phyloP scores from a whole-genome alignment of 2,888 invertebrate species.

The Chorisops tibialis region DNA sequence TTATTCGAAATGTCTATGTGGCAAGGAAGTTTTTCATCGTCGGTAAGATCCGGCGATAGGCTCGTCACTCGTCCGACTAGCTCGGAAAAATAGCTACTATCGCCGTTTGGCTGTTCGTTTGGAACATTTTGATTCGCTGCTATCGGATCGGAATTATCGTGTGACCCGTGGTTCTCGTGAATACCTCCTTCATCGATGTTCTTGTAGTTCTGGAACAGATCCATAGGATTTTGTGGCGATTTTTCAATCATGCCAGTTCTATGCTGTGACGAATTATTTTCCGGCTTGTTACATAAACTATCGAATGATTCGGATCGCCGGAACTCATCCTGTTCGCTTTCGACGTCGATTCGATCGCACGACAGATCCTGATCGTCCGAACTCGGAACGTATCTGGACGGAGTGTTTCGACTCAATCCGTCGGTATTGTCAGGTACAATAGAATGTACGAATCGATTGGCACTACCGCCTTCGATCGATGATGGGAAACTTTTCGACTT shows the following conservation, averaged over 20 bases:
- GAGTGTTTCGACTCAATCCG: neutral
- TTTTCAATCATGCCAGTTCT: neutral
- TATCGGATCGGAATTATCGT: neutral
- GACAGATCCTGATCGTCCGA: constrained; percentile 45
- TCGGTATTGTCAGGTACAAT: neutral
- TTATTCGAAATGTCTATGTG: constrained; percentile 40
- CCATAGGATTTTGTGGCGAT: constrained; percentile 6
- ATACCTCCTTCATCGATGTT: neutral
- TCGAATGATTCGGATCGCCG: constrained; percentile 50
- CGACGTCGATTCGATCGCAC: constrained; percentile 51
- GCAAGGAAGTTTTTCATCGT: constrained; percentile 38
- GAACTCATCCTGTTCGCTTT: constrained; percentile 49
- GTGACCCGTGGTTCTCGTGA: too few species aligned
- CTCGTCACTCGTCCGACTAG: constrained; percentile 20
- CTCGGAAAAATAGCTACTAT: constrained; percentile 12
- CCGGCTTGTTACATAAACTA: constrained; percentile 37
- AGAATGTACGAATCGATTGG: neutral
- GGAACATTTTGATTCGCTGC: constrained; percentile 3
- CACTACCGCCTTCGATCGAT: neutral
- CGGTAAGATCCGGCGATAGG: constrained; percentile 22
- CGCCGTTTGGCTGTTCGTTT: neutral
- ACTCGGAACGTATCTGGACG: constrained; percentile 31
- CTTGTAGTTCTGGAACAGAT: constrained; percentile 8
- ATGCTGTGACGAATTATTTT: neutral
- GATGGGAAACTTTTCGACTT: constrained; percentile 14